A percentile compares a stretch with the other conserved stretches of the same genome.
Conservation (phyloP, 2,797 vertebrate species). For the Nyctibius grandis region DNA sequence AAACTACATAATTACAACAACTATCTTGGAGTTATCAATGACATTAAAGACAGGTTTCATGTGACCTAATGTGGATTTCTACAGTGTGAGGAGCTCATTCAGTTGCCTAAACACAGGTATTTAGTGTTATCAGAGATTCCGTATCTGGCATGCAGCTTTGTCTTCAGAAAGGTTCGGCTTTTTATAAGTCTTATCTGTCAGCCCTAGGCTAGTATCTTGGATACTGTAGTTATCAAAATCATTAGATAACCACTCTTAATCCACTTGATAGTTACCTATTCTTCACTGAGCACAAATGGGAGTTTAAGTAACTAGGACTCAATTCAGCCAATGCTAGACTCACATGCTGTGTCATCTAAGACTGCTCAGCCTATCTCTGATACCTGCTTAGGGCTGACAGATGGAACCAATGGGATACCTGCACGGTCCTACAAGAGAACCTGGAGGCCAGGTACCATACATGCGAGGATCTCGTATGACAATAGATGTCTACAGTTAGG, state of each 20-base stretch:
- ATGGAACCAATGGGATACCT: not conserved
- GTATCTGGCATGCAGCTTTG: not conserved
- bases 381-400: too few species aligned
- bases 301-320: not conserved
- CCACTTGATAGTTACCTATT: not conserved
- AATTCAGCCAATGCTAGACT: not conserved
- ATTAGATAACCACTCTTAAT: not conserved
- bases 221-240: not conserved
- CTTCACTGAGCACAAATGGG: not conserved
- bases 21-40: not conserved
- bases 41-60: not conserved
- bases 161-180: not conserved
- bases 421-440: not conserved
- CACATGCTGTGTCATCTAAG: rapidly evolving
- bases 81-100: not conserved
- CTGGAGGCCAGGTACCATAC: not conserved
- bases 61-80: not conserved
- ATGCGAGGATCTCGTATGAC: not conserved
- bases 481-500: not conserved
- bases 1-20: not conserved
- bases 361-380: not conserved
- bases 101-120: not conserved
- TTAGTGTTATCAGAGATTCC: not conserved
- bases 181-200: not conserved
- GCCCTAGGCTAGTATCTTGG: not conserved